A percentile compares a stretch with the other conserved stretches of the same genome.
phyloP scores from a whole-genome alignment of 2,888 invertebrate genomes.

The Chelonus formosanus region DNA sequence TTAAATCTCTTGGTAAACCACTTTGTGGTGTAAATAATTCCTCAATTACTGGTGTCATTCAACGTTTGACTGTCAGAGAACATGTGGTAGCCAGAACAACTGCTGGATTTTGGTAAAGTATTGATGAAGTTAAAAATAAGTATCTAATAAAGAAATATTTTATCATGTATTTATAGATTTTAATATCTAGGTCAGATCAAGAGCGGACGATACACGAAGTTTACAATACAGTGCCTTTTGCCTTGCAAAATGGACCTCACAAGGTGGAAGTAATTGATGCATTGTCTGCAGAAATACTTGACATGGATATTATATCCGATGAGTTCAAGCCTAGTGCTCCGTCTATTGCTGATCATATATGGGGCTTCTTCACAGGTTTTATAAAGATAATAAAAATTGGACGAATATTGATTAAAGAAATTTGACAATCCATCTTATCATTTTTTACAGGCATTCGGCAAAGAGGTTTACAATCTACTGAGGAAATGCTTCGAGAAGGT shows the following conservation, averaged over 20 bases:
- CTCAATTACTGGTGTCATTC: slow-evolving; percentile 79
- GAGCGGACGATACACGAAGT: slow-evolving; percentile 81
- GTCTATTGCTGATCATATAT: slow-evolving; percentile 80
- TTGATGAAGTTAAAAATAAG: neutral
- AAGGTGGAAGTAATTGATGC: slow-evolving; percentile 81
- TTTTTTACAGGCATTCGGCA: slow-evolving; percentile 73
- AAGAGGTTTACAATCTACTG: slow-evolving; percentile 86
- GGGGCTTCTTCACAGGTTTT: slow-evolving; percentile 80
- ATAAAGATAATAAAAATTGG: slow-evolving; percentile 8
- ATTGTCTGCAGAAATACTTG: slow-evolving; percentile 76
- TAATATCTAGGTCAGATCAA: slow-evolving; percentile 72
- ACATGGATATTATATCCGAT: slow-evolving; percentile 85
- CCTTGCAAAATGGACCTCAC: slow-evolving; percentile 70
- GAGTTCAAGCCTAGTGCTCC: slow-evolving; percentile 82
- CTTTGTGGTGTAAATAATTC: slow-evolving; percentile 79
- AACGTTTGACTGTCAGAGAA: slow-evolving; percentile 82
- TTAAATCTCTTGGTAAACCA: slow-evolving; percentile 79
- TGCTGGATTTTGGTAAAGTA: slow-evolving; percentile 80
- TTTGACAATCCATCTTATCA: too few species aligned
- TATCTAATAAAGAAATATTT: neutral
- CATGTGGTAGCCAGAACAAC: slow-evolving; percentile 84
- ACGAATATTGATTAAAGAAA: neutral
- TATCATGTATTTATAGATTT: neutral
- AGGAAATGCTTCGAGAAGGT: slow-evolving; percentile 85
- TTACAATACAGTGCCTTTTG: slow-evolving; percentile 83